phyloP scores from a whole-genome alignment of 92 coral and sea anemone genomes.

The Epizoanthus illoricatus region DNA sequence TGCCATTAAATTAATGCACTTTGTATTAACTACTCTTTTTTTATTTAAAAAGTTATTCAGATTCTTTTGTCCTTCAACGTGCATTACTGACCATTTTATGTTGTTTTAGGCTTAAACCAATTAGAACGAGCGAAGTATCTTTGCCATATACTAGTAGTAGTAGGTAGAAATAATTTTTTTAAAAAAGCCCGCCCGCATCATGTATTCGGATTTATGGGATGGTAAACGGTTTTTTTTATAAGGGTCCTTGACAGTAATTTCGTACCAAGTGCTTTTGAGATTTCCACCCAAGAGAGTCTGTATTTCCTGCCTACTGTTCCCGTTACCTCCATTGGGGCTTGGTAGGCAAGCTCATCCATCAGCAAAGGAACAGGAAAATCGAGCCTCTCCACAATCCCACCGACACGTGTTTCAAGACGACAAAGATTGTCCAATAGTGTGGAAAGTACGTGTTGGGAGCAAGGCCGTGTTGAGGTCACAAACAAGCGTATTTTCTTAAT shows the following conservation, averaged over 20 bases:
- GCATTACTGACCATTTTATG: too few relatives aligned
- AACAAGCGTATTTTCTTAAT: constrained; percentile 20
- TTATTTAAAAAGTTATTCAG: too few relatives aligned
- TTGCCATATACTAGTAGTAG: too few relatives aligned
- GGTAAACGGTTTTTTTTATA: too few relatives aligned
- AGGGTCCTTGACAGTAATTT: neutral
- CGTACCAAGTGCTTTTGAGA: constrained; percentile 26
- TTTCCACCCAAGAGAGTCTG: constrained; percentile 26
- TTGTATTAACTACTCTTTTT: too few relatives aligned
- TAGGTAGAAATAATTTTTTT: too few relatives aligned
- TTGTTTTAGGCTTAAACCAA: too few relatives aligned
- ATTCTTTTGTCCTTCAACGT: too few relatives aligned
- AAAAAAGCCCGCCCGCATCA: too few relatives aligned
- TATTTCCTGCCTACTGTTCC: constrained; percentile 5
- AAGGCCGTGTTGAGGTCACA: neutral
- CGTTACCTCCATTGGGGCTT: constrained; percentile 33
- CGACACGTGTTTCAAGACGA: constrained; percentile 18
- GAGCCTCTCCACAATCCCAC: constrained; percentile 29
- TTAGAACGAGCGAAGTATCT: too few relatives aligned
- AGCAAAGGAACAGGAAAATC: neutral
- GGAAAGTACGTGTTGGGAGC: constrained; percentile 19
- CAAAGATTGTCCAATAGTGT: constrained; percentile 10
- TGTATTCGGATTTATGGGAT: too few relatives aligned
- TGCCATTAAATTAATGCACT: too few relatives aligned
- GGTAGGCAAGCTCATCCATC: constrained; percentile 18